Base-by-base conservation (phyloP, 2,797 vertebrate species). In the Urosaurus nigricauda region DNA sequence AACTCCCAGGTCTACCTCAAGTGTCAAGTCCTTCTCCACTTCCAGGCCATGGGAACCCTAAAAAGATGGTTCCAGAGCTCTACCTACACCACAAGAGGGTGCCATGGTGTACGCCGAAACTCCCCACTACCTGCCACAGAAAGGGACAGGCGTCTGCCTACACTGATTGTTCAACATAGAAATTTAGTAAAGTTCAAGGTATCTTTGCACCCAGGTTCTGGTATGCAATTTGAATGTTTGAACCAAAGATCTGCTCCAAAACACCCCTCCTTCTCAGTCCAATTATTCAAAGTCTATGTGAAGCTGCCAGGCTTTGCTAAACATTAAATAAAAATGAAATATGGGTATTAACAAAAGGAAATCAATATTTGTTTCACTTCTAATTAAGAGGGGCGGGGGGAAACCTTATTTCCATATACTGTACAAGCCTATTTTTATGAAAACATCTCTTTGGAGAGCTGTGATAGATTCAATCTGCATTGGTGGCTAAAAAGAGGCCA, bases 341-440 rank as follows among this genome's bases (percentile, higher is more conserved):
- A 12, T 29, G 12, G 24, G 19, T 86, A 58, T 37, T 9, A 79
- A 37, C 68, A 53, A 79, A 47, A 24, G n/a, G 40, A 53, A 86
- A 79, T 35, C 14, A 51, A 68, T 79, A 68, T 79, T 79, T 51
- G 43, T 51, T 87, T 87, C 63, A 8, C 24, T 5, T 73, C 35
- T 58, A 43, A 58, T 81, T 58, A 13, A 85, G 56, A 12, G 68
- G 77, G 6, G 63, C n/a, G n/a, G n/a, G n/a, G 77, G 19, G 35
- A 35, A 11, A 37, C 29, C 0, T 35, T 26, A 51, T 29, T 21
- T 56, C 47, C 19, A 24, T 85, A 63, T 58, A 68, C 12, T 85
- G 56, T 58, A 68, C 12, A 74, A 90, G 58, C 12, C 63, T 90
- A 16, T 60, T 26, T 77, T 92, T 7, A 35, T 9, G 32, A 53